Evolutionary conservation across 1,140 invertebrate genomes (phyloP).

Genomic region (Nasonia vitripennis): DNA sequence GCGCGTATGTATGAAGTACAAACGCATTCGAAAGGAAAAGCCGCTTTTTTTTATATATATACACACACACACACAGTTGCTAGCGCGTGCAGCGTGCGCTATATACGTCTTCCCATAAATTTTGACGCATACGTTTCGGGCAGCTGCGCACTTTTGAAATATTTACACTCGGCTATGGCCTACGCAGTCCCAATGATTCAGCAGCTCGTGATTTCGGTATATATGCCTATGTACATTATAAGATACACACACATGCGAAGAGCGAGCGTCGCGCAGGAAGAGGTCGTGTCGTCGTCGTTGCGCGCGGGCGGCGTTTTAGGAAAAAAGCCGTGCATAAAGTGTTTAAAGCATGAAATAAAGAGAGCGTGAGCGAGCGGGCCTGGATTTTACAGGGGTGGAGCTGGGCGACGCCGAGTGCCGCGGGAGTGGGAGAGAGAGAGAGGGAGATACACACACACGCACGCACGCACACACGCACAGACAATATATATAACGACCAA

Average conservation of each 20-base stretch:
- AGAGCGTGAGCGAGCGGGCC: constrained; percentile 16
- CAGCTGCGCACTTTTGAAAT: not conserved
- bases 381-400: constrained; percentile 53
- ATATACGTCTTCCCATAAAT: not conserved
- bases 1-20: too few relatives aligned
- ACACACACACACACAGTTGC: not conserved
- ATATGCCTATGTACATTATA: not conserved
- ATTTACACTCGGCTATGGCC: not conserved
- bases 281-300: not conserved
- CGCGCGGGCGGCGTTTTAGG: not conserved
- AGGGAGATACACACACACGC: too few relatives aligned
- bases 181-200: not conserved
- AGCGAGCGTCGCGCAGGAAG: not conserved
- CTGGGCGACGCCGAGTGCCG: not conserved
- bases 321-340: constrained; percentile 26
- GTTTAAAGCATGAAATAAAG: constrained; percentile 59
- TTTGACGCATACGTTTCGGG: not conserved
- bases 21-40: not conserved
- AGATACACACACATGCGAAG: too few relatives aligned
- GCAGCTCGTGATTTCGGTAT: not conserved
- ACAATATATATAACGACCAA: not conserved
- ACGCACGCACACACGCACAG: too few relatives aligned
- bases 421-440: constrained; percentile 21
- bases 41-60: not conserved
- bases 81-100: not conserved